Evolutionary conservation across 2,113 vertebrate species (phyloP).

Genomic region (Protobothrops mucrosquamatus): DNA sequence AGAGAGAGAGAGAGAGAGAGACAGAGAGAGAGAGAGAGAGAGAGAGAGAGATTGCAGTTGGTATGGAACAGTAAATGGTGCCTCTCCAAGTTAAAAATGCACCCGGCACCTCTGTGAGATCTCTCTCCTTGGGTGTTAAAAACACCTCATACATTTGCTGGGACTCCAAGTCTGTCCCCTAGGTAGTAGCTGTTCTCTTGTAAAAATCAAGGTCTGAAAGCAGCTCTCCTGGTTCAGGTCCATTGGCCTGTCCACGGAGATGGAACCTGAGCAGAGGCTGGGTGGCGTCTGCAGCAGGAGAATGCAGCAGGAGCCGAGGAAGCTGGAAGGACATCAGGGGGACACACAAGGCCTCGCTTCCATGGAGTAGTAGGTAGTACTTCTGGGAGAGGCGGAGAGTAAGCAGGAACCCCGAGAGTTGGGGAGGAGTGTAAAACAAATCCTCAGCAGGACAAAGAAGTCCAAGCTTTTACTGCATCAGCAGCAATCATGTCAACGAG

Average conservation of each 20-base stretch:
- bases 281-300: slow-evolving; percentile 14
- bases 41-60: not conserved
- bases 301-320: not conserved
- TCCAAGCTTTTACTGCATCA: not conserved
- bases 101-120: not conserved
- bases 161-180: not conserved
- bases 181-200: not conserved
- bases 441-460: not conserved
- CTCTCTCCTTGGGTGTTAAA: not conserved
- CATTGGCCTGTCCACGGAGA: not conserved
- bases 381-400: not conserved
- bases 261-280: slow-evolving; percentile 39
- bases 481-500: not conserved
- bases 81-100: not conserved
- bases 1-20: not conserved
- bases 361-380: not conserved
- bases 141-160: not conserved
- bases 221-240: not conserved
- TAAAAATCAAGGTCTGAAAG: not conserved
- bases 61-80: not conserved
- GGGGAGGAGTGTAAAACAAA: not conserved
- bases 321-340: not conserved
- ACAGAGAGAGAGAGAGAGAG: too few relatives aligned
- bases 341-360: not conserved
- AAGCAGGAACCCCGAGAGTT: not conserved